Evolutionary conservation across 2,888 invertebrate genomes (phyloP).

Genomic region (Steromphala cineraria): DNA sequence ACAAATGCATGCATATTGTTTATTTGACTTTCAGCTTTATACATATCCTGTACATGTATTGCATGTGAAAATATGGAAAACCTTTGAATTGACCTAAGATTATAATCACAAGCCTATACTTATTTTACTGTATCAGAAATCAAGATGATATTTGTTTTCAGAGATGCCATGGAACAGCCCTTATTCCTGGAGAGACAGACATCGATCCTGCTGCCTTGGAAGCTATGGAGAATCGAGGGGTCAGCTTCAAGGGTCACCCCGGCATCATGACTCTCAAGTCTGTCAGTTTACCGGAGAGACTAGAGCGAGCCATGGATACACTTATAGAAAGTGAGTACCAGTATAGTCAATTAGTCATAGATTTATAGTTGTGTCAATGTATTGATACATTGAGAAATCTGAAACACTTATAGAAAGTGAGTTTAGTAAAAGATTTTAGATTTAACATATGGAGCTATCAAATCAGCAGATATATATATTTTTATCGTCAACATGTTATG

Average conservation of each 20-base stretch:
- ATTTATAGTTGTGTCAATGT: too few species aligned
- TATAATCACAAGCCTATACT: too few species aligned
- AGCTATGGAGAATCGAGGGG: constrained; percentile 12
- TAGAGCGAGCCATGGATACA: constrained; percentile 41
- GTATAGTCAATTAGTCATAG: not conserved
- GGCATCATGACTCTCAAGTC: constrained; percentile 41
- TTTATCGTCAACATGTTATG: not conserved
- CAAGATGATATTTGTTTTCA: not conserved
- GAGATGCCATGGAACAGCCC: not conserved
- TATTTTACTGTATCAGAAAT: not conserved
- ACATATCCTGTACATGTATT: too few species aligned
- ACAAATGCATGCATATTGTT: too few species aligned
- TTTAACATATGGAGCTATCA: too few species aligned
- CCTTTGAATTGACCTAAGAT: too few species aligned
- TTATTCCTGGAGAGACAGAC: not conserved
- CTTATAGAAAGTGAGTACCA: constrained; percentile 50
- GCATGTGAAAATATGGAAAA: too few species aligned
- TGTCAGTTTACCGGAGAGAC: constrained; percentile 35
- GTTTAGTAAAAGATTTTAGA: too few species aligned
- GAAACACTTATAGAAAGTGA: too few species aligned
- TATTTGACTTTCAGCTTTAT: too few species aligned
- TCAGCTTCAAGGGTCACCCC: constrained; percentile 41
- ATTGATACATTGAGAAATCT: too few species aligned
- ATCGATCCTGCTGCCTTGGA: constrained; percentile 11
- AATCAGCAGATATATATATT: not conserved